phyloP scores from a whole-genome alignment of 2,113 vertebrate genomes.

The Grammomys dolichurus region DNA sequence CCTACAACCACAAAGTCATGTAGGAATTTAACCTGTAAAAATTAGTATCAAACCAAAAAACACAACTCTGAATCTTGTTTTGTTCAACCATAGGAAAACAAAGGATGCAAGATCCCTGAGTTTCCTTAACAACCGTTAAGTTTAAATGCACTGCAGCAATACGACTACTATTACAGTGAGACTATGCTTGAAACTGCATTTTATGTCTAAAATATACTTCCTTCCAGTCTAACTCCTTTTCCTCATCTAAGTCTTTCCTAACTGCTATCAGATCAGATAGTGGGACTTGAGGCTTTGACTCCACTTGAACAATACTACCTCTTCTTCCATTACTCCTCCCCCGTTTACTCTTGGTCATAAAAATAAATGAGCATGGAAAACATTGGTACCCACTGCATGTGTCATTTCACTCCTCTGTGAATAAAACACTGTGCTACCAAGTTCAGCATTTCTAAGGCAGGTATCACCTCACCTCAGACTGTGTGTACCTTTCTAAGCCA shows the following conservation, averaged over 20 bases:
- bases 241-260: slow-evolving; percentile 65
- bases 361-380: slow-evolving; percentile 7
- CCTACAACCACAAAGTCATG: background rate
- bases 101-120: background rate
- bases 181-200: background rate
- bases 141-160: background rate
- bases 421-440: background rate
- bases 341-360: background rate
- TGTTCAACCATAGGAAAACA: background rate
- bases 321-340: background rate
- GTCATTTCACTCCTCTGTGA: background rate
- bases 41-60: background rate
- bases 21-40: background rate
- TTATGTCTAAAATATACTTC: slow-evolving; percentile 27
- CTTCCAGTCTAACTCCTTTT: slow-evolving; percentile 26
- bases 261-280: slow-evolving; percentile 59
- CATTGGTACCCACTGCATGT: background rate
- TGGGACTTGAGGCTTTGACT: background rate
- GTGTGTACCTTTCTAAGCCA: background rate
- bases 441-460: background rate
- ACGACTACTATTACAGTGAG: background rate
- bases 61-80: background rate
- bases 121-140: background rate
- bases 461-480: background rate
- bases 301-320: background rate